A percentile compares a stretch with the other conserved stretches of the same genome.
These are phyloP conservation scores for Cariama cristata DNA, from an alignment of 2,113 vertebrate genomes.

Conservation along the genomic window DNA sequence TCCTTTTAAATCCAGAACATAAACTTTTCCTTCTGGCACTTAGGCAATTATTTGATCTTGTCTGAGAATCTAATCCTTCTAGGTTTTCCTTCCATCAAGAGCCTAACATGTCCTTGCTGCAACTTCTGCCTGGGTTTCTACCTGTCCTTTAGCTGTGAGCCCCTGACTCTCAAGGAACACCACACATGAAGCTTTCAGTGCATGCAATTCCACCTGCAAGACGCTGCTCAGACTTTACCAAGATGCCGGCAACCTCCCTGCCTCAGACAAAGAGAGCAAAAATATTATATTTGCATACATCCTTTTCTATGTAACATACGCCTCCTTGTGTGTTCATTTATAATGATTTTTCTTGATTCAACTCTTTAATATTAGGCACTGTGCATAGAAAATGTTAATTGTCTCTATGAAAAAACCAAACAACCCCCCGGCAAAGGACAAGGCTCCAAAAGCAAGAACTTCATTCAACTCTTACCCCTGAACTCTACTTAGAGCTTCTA, in stretches of 20 bases:
- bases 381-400: not conserved
- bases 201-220: not conserved
- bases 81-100: not conserved
- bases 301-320: not conserved
- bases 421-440: accelerated
- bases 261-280: not conserved
- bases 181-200: not conserved
- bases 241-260: not conserved
- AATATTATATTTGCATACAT: not conserved
- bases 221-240: not conserved
- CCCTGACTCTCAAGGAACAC: not conserved
- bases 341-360: not conserved
- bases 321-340: not conserved
- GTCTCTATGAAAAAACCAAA: not conserved
- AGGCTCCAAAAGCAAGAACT: not conserved
- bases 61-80: not conserved
- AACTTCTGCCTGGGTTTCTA: not conserved
- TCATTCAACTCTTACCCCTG: not conserved
- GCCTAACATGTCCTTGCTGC: not conserved
- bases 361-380: not conserved
- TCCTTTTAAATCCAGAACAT: not conserved
- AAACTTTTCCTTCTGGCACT: not conserved
- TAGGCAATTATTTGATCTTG: not conserved
- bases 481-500: not conserved
- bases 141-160: not conserved